Evolutionary conservation across 2,797 vertebrate genomes (phyloP), one percentile per base, ranked within the genome.

Genomic region (Sus cebifrons): DNA sequence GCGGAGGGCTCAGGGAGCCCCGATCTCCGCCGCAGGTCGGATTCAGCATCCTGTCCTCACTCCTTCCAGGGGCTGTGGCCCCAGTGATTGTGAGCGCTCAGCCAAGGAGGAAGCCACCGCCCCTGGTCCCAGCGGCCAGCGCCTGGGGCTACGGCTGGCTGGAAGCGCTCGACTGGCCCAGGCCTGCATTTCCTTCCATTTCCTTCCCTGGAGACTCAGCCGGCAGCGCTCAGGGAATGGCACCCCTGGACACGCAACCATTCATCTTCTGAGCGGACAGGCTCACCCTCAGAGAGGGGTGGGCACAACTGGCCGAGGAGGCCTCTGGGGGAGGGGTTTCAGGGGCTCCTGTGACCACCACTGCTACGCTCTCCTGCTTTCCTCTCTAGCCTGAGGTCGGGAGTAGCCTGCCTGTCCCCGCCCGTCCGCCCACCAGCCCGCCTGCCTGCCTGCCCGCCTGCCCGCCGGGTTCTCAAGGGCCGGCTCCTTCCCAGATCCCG

Each of bases 321-420:
- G 11, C 18, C 17, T 49, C 49, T 54, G 58, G 32, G 90, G 64
- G 71, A 91, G 86, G 60, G n/a, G 36, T 1, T 74, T 3, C 44
- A 58, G 84, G 97, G 97, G 52, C 94, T 95, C 81, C 93, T 91
- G 36, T 62, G 94, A 92, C 95, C 95, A 86, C 96, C 96, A 86
- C 78, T 32, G 84, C 56, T 52, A 90, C 86, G 85, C 91, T 95
- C 92, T 93, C 79, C 25, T 78, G 84, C 81, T 93, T 96, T 93
- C 90, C 89, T 97, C 96, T 96, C 56, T 78, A 88, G 95, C 32
- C 74, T 79, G 96, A 54, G 83, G 83, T 56, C 36, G 5, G 40
- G 13, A 29, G 89, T 52, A 82, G 97, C 70, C 82, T 96, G 92
- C 94, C 54, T 93, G 84, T 68, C 96, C 82, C 83, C 94, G 86